Evolutionary conservation across 2,797 vertebrate genomes (phyloP).

Genomic region (Danio choprae): DNA sequence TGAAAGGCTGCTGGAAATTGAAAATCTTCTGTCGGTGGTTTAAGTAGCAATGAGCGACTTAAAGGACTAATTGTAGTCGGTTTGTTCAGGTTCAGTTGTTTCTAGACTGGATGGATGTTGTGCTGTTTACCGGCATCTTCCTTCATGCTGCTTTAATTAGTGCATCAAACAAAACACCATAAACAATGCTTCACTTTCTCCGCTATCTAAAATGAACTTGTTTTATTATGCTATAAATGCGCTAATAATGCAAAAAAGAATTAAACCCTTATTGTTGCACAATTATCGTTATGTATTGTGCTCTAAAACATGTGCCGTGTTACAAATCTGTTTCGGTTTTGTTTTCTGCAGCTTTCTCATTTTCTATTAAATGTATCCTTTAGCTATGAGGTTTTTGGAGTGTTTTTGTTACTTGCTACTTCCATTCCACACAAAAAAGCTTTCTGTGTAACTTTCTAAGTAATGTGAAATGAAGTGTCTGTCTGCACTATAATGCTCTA

Average conservation of each 20-base stretch:
- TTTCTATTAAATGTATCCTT: conserved; percentile 19
- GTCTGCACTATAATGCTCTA: too few relatives aligned
- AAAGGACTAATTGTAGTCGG: conserved; percentile 26
- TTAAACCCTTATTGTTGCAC: neutral
- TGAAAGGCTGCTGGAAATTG: conserved; percentile 43
- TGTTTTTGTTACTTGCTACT: neutral
- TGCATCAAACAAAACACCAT: conserved; percentile 11
- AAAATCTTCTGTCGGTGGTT: conserved; percentile 27
- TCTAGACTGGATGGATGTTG: conserved; percentile 2
- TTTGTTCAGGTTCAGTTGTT: conserved; percentile 12
- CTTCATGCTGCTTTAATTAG: neutral
- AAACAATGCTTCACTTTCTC: conserved; percentile 10
- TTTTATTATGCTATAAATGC: conserved; percentile 34
- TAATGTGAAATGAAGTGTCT: too few relatives aligned
- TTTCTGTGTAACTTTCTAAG: too few relatives aligned
- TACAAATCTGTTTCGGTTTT: neutral
- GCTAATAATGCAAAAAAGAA: conserved; percentile 18
- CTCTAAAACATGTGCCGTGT: neutral
- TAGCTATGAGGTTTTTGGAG: neutral
- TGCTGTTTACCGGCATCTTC: conserved; percentile 31
- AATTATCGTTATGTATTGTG: neutral
- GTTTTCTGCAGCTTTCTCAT: neutral
- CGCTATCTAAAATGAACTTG: neutral
- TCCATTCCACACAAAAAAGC: too few relatives aligned
- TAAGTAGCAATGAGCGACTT: conserved; percentile 33